Conservation (phyloP, 2,113 vertebrate species). For the Cyprinodon tularosa region DNA sequence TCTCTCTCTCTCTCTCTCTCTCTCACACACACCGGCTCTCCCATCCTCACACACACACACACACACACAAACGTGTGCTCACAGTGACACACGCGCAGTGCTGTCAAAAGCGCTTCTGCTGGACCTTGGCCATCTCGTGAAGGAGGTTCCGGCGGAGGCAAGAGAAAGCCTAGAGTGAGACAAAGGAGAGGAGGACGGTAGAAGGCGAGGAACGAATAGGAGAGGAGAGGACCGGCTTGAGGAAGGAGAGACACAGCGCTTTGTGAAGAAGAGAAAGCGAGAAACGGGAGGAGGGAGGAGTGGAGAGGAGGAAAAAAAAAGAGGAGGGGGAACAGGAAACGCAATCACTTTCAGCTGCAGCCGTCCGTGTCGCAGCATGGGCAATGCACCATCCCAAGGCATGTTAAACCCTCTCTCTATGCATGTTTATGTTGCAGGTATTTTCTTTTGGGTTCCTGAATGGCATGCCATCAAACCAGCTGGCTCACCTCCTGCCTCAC, state of each 20-base stretch:
- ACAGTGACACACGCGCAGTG: conserved; percentile 68
- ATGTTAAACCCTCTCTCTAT: conserved; percentile 74
- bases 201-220: conserved; percentile 74
- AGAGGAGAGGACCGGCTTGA: conserved; percentile 58
- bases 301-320: conserved; percentile 56
- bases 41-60: conserved; percentile 48
- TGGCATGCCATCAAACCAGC: conserved; percentile 46
- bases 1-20: conserved; percentile 20
- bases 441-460: conserved; percentile 27
- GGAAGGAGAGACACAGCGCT: conserved; percentile 64
- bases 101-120: conserved; percentile 69
- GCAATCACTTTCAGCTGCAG: conserved; percentile 78
- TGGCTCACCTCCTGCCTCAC: conserved; percentile 55
- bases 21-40: conserved; percentile 34
- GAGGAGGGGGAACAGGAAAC: conserved; percentile 78
- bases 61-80: conserved; percentile 60
- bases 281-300: conserved; percentile 63
- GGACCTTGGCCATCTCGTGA: conserved; percentile 74
- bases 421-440: conserved; percentile 67
- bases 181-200: conserved; percentile 71
- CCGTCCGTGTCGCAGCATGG: conserved; percentile 82
- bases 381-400: conserved; percentile 87
- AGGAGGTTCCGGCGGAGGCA: conserved; percentile 69
- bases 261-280: conserved; percentile 63
- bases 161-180: conserved; percentile 62